Evolutionary conservation across 2,113 vertebrate species (phyloP), one percentile per base, ranked within the genome.

Genomic region (Phoenicopterus ruber): DNA sequence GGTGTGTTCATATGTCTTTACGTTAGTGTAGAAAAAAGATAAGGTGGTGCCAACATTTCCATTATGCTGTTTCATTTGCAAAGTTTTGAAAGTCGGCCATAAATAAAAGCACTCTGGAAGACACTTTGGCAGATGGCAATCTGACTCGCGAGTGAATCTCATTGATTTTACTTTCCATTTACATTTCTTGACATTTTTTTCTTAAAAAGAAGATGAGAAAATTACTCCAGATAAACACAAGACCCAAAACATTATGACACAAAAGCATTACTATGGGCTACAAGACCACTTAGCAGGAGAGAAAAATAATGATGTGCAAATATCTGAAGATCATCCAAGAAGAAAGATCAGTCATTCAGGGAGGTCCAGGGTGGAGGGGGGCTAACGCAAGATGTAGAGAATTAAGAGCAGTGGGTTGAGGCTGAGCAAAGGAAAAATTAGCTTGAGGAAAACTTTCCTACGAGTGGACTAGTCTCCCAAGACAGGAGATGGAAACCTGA

Each of bases 221-320:
- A 91, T 88, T 3, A 47, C 71, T 94, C 74, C 63, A 95, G 91
- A 96, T 96, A 98, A 98, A 98, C 95, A 97, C 49, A 96, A 79
- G 80, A 77, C 90, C 94, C 92, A 97, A 97, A 98, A 95, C 94
- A 79, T 85, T 93, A 93, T 88, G 88, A 96, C 81, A 90, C 83
- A 70, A 95, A 95, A 95, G 55, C 77, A 93, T 95, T 97, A 94
- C 81, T 89, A 94, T 92, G 80, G 87, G 82, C 93, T 97, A 93
- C 87, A 90, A 97, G 96, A 88, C 86, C 92, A 95, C 94, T 97
- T 96, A 97, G 66, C 94, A 82, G 85, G 42, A 94, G 67, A 89
- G 87, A 81, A 97, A 94, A 97, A 89, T 97, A 97, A 97, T 93
- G 94, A 97, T 89, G 91, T 95, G 94, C 76, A 97, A 96, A 93